phyloP scores from a whole-genome alignment of 2,888 invertebrate species.

The Trissonchulus latispiculum region DNA sequence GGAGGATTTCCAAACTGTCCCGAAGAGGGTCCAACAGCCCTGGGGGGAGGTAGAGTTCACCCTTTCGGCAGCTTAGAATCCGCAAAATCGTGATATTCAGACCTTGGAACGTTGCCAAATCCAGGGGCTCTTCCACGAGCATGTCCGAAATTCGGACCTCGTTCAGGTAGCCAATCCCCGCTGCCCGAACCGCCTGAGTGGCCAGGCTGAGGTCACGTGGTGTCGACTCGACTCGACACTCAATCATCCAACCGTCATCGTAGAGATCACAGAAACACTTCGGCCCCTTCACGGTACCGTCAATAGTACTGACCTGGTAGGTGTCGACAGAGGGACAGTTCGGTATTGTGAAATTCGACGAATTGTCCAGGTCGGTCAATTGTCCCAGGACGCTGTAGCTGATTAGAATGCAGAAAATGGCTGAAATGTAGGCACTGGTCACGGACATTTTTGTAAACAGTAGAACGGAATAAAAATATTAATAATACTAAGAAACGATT shows the following conservation, averaged over 20 bases:
- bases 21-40: not conserved
- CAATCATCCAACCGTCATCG: not conserved
- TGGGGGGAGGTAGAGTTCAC: not conserved
- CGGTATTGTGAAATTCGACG: not conserved
- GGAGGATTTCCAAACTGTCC: not conserved
- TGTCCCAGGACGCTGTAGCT: too few species aligned
- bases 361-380: too few species aligned
- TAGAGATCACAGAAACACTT: not conserved
- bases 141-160: not conserved
- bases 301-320: not conserved
- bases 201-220: not conserved
- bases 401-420: too few species aligned
- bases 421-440: too few species aligned
- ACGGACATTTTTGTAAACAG: too few species aligned
- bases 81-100: not conserved
- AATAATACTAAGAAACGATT: too few species aligned
- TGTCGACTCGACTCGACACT: not conserved
- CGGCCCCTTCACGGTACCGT: not conserved
- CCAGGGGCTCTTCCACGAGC: not conserved
- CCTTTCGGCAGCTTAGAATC: not conserved
- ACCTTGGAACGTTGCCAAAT: not conserved
- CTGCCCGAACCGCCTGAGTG: not conserved
- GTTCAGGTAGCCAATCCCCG: not conserved
- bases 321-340: not conserved
- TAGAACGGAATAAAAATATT: too few species aligned